Conservation (phyloP, 2,113 vertebrate genomes). For the Mobula hypostoma region DNA sequence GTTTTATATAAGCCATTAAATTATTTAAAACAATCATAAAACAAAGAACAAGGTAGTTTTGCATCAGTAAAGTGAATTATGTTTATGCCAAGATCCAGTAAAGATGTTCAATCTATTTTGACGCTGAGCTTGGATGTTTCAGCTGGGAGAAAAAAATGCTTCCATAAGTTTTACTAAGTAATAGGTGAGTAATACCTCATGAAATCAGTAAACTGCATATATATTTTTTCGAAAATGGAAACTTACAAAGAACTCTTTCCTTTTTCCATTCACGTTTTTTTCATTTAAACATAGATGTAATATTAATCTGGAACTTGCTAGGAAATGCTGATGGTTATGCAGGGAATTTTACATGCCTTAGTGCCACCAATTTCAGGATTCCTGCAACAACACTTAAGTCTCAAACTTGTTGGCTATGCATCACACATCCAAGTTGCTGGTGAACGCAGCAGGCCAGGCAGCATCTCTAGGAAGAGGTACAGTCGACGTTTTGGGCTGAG, state of each 20-base stretch:
- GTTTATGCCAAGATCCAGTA: background rate
- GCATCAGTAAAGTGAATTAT: background rate
- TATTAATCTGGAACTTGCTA: background rate
- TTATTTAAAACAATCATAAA: background rate
- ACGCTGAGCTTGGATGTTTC: background rate
- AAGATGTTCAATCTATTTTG: background rate
- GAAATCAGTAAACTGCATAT: background rate
- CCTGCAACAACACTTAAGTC: too few relatives aligned
- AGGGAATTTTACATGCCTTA: too few relatives aligned
- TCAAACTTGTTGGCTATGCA: too few relatives aligned
- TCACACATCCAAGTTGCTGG: too few relatives aligned
- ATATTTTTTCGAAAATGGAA: background rate
- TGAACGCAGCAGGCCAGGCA: too few relatives aligned
- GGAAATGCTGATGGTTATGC: too few relatives aligned
- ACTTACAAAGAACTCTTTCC: background rate
- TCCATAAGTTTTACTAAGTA: background rate
- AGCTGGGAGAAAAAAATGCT: background rate
- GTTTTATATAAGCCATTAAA: background rate
- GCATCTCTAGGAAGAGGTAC: too few relatives aligned
- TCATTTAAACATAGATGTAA: background rate
- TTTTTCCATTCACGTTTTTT: background rate
- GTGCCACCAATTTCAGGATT: too few relatives aligned
- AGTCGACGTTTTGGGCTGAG: too few relatives aligned
- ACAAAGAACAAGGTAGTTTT: background rate
- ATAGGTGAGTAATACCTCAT: background rate